Conservation (phyloP, 2,797 vertebrate species). For the Tapirus indicus region DNA sequence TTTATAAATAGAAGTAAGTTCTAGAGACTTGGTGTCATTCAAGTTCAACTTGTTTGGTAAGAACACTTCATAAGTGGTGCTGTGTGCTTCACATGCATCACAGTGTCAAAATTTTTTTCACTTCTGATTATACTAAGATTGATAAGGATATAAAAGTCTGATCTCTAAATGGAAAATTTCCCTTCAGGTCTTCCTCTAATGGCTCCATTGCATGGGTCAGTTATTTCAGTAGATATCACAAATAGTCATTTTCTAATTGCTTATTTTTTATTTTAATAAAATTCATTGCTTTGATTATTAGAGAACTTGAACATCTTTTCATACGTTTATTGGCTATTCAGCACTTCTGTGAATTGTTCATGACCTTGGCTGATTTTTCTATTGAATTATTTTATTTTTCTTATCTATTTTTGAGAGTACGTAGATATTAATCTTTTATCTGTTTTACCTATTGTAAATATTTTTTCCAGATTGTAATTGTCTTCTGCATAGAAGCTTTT, state of each 20-base stretch:
- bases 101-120: not conserved
- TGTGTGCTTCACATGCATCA: not conserved
- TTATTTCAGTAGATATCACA: conserved; percentile 9
- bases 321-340: not conserved
- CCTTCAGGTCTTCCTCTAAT: not conserved
- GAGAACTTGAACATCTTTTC: conserved; percentile 23
- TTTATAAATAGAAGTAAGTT: conserved; percentile 10
- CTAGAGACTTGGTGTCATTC: conserved; percentile 17
- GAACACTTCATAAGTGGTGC: not conserved
- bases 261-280: conserved; percentile 58
- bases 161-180: conserved; percentile 21
- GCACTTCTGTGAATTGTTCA: not conserved
- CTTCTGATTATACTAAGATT: not conserved
- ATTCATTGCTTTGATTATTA: conserved; percentile 52
- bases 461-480: conserved; percentile 30
- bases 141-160: not conserved
- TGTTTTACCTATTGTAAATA: not conserved
- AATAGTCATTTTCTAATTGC: not conserved
- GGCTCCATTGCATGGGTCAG: not conserved
- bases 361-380: conserved; percentile 9
- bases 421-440: conserved; percentile 8
- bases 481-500: conserved; percentile 41
- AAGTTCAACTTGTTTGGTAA: conserved; percentile 12
- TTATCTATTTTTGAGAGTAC: not conserved
- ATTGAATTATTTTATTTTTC: not conserved